Evolutionary conservation across 2,113 vertebrate genomes (phyloP), one percentile per base, ranked within the genome.

Genomic region (Hystrix brachyura): DNA sequence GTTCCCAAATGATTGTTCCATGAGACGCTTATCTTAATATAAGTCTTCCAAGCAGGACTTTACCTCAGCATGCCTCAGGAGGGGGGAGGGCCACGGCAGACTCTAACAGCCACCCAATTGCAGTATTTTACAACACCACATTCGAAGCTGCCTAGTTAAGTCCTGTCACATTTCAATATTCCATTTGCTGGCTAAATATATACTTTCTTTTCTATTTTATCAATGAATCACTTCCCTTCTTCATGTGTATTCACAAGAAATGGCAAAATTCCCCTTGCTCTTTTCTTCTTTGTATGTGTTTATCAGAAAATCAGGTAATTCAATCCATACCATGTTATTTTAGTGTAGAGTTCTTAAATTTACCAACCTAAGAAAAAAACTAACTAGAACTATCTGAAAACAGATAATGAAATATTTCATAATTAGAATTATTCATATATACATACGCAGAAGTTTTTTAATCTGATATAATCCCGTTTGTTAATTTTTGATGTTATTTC

Each of bases 71-170:
- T 64, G 3, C 34, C 74, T 19, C 5, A 14, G 15, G 15, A 29
- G 53, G 3, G 9, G 18, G 15, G 15, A 29, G 53, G 3, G 9
- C 0, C 25, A 51, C 7, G n/a, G 80, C 1, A 2, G 27, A 0
- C 53, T 43, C 62, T 27, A 46, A 32, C 13, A 53, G 17, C 2
- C 48, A 12, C 12, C 0, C 7, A 27, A 25, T 14, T 0, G 2
- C 48, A 7, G 12, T 6, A 0, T 3, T 38, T 10, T 19, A 23
- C 1, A 53, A 14, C 1, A 48, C 7, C 6, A 17, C 0, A 13
- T 34, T 32, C 4, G 25, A 8, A 9, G 5, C 29, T 12, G n/a
- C 55, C 23, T 23, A 0, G 1, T 62, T 65, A 55, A 34, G 14
- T 15, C 11, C 43, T 69, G 7, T 15, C 43, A n/a, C 25, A 34